Base-by-base conservation (phyloP, 2,888 invertebrate genomes). In the Fabriciana adippe region DNA sequence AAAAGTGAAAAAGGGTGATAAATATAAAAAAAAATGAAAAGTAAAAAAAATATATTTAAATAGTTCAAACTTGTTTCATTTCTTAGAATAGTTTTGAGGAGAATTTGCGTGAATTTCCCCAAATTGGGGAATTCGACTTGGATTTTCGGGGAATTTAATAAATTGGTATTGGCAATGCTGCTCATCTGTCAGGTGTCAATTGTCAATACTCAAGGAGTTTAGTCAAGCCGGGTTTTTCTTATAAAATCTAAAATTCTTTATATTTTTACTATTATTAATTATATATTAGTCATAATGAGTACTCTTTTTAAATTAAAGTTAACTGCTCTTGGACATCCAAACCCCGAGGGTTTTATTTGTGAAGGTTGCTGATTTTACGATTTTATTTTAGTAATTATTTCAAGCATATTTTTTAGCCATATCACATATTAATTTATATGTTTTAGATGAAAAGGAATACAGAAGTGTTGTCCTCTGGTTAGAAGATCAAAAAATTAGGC, bases 401-500 rank as follows among this genome's bases (percentile, higher is more conserved):
- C 14, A 51, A 51, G 50, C 3, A 35, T 51, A n/a, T n/a, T 50
- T n/a, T n/a, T 13, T n/a, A 8, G 8, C 6, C 5, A n/a, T 6
- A n/a, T 4, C 26, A n/a, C 50, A n/a, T 50, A 50, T 50, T 50
- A 5, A n/a, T 54, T 16, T 16, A 21, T 21, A 54, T 26, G 26
- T 90, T 92, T 3, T 84, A 98, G 98, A 98, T 91, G 94, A 95
- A 75, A 94, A 94, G 72, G 95, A 96, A 78, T 96, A 97, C 81
- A 94, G 97, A 61, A 96, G 95, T 79, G 93, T 97, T 31, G 94
- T 98, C 26, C 88, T 96, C 1, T 99, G 99, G 99, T 84, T 99
- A 65, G 99, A 99, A 88, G 97, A 98, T 81, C 97, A 98, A 84
- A 97, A 97, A 88, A 97, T 99, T 74, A 95, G 98, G 14, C 95